phyloP scores from a whole-genome alignment of 2,797 vertebrate genomes.

The Falco rusticolus region DNA sequence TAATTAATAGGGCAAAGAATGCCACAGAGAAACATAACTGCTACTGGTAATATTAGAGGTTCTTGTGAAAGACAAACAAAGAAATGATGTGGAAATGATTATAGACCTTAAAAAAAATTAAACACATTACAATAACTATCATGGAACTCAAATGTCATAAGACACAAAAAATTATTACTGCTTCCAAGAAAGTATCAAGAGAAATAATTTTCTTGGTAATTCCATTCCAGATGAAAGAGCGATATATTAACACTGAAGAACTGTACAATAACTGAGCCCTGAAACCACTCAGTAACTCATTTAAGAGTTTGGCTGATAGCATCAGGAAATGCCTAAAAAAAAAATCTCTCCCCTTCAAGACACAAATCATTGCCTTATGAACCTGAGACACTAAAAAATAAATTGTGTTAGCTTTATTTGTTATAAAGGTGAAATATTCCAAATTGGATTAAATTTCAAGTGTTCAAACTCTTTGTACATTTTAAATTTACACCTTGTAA shows the following conservation, averaged over 20 bases:
- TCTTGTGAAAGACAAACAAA: constrained; percentile 16
- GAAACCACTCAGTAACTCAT: constrained; percentile 28
- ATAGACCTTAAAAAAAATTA: not conserved
- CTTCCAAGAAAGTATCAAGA: constrained; percentile 20
- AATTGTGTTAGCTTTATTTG: not conserved
- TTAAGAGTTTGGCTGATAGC: constrained; percentile 16
- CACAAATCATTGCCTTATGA: not conserved
- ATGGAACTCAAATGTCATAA: not conserved
- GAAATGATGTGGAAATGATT: not conserved
- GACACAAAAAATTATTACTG: not conserved
- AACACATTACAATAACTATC: not conserved
- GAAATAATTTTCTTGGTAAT: constrained; percentile 17
- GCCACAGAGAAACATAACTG: not conserved
- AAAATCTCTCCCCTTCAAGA: not conserved
- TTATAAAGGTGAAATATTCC: not conserved
- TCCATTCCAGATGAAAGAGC: not conserved
- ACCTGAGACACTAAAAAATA: not conserved
- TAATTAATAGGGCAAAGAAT: not conserved
- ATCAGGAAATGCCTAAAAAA: not conserved
- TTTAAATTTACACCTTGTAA: not conserved
- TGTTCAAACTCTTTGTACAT: not conserved
- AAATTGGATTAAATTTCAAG: not conserved
- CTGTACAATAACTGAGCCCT: not conserved
- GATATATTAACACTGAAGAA: constrained; percentile 24
- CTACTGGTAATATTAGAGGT: not conserved